Evolutionary conservation across 2,797 vertebrate species (phyloP), one percentile per base, ranked within the genome.

Genomic region (Allobates femoralis): DNA sequence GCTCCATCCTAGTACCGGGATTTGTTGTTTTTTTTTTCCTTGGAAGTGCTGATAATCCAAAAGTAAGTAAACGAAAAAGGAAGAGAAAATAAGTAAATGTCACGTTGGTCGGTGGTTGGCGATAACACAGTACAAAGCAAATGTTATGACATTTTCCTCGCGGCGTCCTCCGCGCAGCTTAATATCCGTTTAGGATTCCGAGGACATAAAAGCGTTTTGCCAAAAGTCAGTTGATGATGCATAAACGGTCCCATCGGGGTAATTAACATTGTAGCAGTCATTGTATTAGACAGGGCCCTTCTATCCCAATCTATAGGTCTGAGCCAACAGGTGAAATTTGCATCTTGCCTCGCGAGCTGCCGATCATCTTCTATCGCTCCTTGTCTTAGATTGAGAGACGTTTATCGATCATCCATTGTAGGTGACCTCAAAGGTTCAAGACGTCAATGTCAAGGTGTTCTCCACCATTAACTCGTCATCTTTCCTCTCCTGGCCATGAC

Each of bases 101-200:
- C 78, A 80, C 26, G 1, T 60, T 32, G 34, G 56, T 28, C 21
- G 11, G 56, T 64, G 32, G 7, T n/a, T 46, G 41, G 78, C 58
- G 50, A 37, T 64, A 32, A 21, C 55, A 79, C 19, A 34, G 55
- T 16, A 10, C 18, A 81, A 81, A 81, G 41, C 41, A 67, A 81
- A 81, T 51, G 41, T 80, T 64, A 80, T 66, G 78, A 53, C 19
- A 81, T 81, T 81, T 67, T 34, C 53, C 16, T 81, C 26, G 51
- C 46, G 62, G 78, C 37, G 16, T 66, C 78, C n/a, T 19, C 37
- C 8, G 60, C 6, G 46, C 26, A 46, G 26, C 46, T 66, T 81
- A 21, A 51, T 67, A 67, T 81, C 64, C 32, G 79, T 26, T 51
- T 46, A 46, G 58, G 78, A 80, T 64, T 80, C 78, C n/a, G 26